phyloP scores from a whole-genome alignment of 2,888 invertebrate genomes.

The Stratiomys singularior region DNA sequence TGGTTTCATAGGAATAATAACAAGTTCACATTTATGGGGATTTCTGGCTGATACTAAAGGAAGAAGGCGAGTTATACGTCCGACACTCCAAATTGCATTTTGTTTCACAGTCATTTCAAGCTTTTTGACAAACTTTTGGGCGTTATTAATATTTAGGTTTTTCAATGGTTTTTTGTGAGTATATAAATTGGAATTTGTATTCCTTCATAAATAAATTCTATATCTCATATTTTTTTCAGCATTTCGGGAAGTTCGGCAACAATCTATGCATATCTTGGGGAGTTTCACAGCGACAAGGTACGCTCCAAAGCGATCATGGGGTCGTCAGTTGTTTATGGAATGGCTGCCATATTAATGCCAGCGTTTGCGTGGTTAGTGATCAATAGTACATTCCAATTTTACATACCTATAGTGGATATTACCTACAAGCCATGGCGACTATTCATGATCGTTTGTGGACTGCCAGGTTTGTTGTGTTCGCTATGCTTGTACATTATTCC shows the following conservation, averaged over 20 bases:
- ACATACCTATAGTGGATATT: constrained; percentile 57
- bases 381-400: constrained; percentile 59
- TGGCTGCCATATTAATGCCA: constrained; percentile 61
- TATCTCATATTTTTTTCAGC: constrained; percentile 53
- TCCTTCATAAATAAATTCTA: neutral
- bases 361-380: constrained; percentile 61
- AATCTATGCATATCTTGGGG: constrained; percentile 68
- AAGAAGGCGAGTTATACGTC: constrained; percentile 64
- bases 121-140: constrained; percentile 66
- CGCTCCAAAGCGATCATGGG: constrained; percentile 65
- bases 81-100: constrained; percentile 66
- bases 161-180: constrained; percentile 69
- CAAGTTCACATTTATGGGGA: constrained; percentile 70
- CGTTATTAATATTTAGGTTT: constrained; percentile 67
- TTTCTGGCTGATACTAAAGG: constrained; percentile 69
- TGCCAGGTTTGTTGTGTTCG: constrained; percentile 60
- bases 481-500: constrained; percentile 59
- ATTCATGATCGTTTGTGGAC: constrained; percentile 60
- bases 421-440: constrained; percentile 62
- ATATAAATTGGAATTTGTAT: neutral
- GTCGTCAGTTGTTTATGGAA: constrained; percentile 60
- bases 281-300: constrained; percentile 66
- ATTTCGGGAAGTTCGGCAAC: constrained; percentile 67
- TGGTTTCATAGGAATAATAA: constrained; percentile 66
- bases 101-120: constrained; percentile 66